Evolutionary conservation across 2,888 invertebrate species (phyloP).

Genomic region (Rhaphigaster nebulosa): DNA sequence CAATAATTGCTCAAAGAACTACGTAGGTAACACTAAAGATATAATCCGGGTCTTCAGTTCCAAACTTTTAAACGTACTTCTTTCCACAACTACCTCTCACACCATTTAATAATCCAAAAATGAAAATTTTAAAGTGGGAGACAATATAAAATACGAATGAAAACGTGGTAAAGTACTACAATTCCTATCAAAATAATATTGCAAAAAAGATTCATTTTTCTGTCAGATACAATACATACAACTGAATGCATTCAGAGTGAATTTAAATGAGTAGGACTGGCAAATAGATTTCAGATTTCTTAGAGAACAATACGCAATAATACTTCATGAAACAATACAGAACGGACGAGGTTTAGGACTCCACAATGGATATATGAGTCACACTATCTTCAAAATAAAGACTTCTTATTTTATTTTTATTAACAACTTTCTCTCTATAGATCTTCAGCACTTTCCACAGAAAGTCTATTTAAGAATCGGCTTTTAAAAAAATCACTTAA

Average conservation of each 20-base stretch:
- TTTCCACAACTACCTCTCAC: too few species aligned
- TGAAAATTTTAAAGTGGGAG: too few species aligned
- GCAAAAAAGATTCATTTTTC: too few species aligned
- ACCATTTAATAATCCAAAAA: too few species aligned
- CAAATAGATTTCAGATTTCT: not conserved
- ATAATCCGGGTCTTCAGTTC: too few species aligned
- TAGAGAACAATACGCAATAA: not conserved
- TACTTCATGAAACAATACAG: not conserved
- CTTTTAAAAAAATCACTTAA: not conserved
- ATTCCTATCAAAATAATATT: too few species aligned
- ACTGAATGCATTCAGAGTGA: not conserved
- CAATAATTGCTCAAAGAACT: too few species aligned
- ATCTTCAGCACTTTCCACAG: constrained; percentile 10
- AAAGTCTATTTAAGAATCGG: not conserved
- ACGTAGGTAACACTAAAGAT: too few species aligned
- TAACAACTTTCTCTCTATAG: not conserved
- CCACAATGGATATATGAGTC: not conserved
- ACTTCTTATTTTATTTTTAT: constrained; percentile 9
- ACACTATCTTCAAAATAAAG: not conserved
- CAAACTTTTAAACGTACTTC: too few species aligned
- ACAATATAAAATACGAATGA: too few species aligned
- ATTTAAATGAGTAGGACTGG: not conserved
- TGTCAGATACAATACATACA: too few species aligned
- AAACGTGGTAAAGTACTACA: too few species aligned
- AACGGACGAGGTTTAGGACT: not conserved